phyloP scores from a whole-genome alignment of 2,113 vertebrate species.

The Pandion haliaetus region DNA sequence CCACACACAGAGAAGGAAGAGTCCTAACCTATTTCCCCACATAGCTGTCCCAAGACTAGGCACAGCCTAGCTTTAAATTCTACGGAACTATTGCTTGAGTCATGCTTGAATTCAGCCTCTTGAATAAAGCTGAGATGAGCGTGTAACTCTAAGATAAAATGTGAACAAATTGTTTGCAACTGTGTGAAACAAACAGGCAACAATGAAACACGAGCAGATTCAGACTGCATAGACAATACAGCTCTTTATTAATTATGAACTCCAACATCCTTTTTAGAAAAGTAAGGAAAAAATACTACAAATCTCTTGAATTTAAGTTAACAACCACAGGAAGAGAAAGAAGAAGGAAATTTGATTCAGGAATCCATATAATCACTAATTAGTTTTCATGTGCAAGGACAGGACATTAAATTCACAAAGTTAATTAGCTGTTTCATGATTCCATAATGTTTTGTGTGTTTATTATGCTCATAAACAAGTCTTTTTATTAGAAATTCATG shows the following conservation, averaged over 20 bases:
- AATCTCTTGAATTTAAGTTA: slow-evolving; percentile 25
- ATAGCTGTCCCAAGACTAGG: background rate
- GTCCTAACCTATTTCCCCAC: background rate
- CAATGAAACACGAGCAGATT: background rate
- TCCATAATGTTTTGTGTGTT: slow-evolving; percentile 36
- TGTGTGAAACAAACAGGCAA: background rate
- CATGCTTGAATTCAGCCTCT: background rate
- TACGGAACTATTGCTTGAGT: background rate
- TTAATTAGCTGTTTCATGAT: slow-evolving; percentile 57
- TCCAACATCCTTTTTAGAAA: background rate
- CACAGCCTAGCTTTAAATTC: background rate
- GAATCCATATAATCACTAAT: slow-evolving; percentile 41
- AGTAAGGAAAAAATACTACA: background rate
- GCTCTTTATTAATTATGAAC: background rate
- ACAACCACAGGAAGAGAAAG: background rate
- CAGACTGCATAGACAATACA: background rate
- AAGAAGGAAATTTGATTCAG: background rate
- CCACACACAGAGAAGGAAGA: background rate
- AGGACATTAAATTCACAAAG: slow-evolving; percentile 55
- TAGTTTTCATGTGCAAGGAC: slow-evolving; percentile 40
- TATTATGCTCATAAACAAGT: slow-evolving; percentile 41
- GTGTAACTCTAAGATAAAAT: background rate
- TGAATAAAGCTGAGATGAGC: background rate
- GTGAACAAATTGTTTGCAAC: background rate
- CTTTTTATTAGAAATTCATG: slow-evolving; percentile 48